Conservation (phyloP, 1,140 invertebrate species). For the Dreissena polymorpha region DNA sequence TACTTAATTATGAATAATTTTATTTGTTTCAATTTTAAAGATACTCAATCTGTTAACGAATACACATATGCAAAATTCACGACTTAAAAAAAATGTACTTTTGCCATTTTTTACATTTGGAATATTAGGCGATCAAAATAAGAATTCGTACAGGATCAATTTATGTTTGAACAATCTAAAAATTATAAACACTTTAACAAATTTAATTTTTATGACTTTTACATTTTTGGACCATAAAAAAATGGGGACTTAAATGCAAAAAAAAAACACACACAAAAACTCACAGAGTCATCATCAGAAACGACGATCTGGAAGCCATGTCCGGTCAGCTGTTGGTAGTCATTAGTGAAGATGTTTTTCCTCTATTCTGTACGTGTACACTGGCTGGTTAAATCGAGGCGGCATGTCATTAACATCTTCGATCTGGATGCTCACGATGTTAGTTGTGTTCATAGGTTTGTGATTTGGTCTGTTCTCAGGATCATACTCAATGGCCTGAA, state of each 20-base stretch:
- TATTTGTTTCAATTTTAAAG: too few species aligned
- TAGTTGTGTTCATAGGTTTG: neutral
- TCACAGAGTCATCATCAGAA: conserved; percentile 30
- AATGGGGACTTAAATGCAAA: neutral
- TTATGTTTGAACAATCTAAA: too few species aligned
- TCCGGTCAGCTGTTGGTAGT: conserved; percentile 26
- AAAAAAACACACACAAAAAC: neutral
- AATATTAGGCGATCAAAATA: too few species aligned
- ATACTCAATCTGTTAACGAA: too few species aligned
- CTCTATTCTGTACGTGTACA: neutral
- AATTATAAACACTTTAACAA: neutral
- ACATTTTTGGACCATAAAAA: neutral
- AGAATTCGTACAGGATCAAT: too few species aligned
- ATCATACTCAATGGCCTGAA: conserved; percentile 43
- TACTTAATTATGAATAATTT: too few species aligned
- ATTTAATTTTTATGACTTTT: neutral
- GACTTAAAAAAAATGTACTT: too few species aligned
- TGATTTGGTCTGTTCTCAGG: conserved; percentile 16
- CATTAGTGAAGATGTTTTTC: neutral
- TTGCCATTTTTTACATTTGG: too few species aligned
- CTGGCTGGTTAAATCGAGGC: neutral
- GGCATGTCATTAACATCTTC: conserved; percentile 29
- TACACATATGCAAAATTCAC: too few species aligned
- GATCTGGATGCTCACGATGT: conserved; percentile 9
- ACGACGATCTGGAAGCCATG: conserved; percentile 15